phyloP scores from a whole-genome alignment of 2,888 invertebrate genomes.

The Pseudanteris insignis region DNA sequence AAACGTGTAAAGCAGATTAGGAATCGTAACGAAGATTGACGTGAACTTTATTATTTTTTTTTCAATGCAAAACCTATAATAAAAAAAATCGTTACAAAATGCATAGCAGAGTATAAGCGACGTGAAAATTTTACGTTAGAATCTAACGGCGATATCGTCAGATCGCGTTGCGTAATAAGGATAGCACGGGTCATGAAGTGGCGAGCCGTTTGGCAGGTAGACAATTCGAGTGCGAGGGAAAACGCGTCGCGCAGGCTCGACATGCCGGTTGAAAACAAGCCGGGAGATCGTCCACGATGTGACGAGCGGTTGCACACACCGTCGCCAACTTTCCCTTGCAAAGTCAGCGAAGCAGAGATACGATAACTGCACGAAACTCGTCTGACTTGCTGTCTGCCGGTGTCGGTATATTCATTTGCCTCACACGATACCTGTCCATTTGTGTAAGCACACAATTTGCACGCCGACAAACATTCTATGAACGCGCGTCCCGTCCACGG shows the following conservation, averaged over 20 bases:
- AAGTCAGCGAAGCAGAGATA: conserved; percentile 54
- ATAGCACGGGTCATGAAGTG: not conserved
- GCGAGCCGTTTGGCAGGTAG: not conserved
- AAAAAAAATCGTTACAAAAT: too few species aligned
- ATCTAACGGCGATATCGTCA: too few species aligned
- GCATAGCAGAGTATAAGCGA: too few species aligned
- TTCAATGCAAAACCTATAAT: too few species aligned
- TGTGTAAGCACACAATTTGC: conserved; percentile 43
- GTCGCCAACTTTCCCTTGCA: conserved; percentile 54
- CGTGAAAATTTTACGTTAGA: too few species aligned
- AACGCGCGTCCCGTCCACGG: conserved; percentile 9
- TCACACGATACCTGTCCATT: conserved; percentile 40
- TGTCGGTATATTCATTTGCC: conserved; percentile 38
- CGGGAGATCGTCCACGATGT: conserved; percentile 35
- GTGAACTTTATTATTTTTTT: too few species aligned
- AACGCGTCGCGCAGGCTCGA: conserved; percentile 14
- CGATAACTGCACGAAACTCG: conserved; percentile 47
- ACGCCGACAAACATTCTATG: conserved; percentile 29
- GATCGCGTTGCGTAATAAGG: not conserved
- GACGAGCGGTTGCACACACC: conserved; percentile 44
- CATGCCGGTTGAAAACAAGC: conserved; percentile 18
- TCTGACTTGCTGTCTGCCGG: conserved; percentile 43
- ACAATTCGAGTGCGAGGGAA: conserved; percentile 11
- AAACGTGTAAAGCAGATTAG: too few species aligned
- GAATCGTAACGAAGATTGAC: too few species aligned